A percentile compares a stretch with the other conserved stretches of the same genome.
Evolutionary conservation across 2,888 invertebrate species (phyloP).

Genomic region (Caenorhabditis uteleia): DNA sequence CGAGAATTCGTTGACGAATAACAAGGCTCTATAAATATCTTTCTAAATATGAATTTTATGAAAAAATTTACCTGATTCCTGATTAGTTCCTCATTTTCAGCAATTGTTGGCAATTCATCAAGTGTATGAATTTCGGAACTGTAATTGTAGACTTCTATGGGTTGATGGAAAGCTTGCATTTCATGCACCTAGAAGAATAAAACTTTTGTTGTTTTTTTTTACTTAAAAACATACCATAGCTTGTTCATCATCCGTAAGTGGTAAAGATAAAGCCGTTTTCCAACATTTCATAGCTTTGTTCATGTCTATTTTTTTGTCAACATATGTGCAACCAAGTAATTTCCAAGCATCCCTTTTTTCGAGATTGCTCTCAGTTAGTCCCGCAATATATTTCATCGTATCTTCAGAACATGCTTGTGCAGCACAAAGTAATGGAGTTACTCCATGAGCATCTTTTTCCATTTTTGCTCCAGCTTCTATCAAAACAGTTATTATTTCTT

Average conservation of each 20-base stretch:
- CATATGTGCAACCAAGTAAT: slow-evolving; percentile 46
- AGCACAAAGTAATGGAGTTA: slow-evolving; percentile 92
- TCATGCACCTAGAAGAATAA: slow-evolving; percentile 13
- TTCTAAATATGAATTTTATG: neutral
- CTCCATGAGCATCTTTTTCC: slow-evolving; percentile 79
- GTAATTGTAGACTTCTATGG: slow-evolving; percentile 81
- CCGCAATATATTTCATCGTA: neutral
- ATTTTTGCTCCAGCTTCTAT: slow-evolving; percentile 86
- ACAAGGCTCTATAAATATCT: slow-evolving; percentile 80
- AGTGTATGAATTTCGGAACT: slow-evolving; percentile 82
- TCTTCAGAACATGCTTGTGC: slow-evolving; percentile 75
- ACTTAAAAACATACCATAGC: neutral
- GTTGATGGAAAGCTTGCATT: slow-evolving; percentile 6
- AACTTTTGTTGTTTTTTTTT: neutral
- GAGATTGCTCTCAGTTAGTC: neutral
- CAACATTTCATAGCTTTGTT: slow-evolving; percentile 77
- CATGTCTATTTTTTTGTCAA: slow-evolving; percentile 56
- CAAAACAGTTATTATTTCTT: slow-evolving; percentile 88
- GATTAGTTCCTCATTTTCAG: slow-evolving; percentile 93
- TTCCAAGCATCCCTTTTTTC: slow-evolving; percentile 49
- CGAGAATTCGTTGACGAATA: slow-evolving; percentile 86
- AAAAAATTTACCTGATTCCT: slow-evolving; percentile 76
- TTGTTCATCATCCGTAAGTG: slow-evolving; percentile 19
- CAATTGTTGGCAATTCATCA: slow-evolving; percentile 83
- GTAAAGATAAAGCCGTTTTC: slow-evolving; percentile 37